Evolutionary conservation across 2,888 invertebrate species (phyloP).

Genomic region (Hypselothyrea guttata): DNA sequence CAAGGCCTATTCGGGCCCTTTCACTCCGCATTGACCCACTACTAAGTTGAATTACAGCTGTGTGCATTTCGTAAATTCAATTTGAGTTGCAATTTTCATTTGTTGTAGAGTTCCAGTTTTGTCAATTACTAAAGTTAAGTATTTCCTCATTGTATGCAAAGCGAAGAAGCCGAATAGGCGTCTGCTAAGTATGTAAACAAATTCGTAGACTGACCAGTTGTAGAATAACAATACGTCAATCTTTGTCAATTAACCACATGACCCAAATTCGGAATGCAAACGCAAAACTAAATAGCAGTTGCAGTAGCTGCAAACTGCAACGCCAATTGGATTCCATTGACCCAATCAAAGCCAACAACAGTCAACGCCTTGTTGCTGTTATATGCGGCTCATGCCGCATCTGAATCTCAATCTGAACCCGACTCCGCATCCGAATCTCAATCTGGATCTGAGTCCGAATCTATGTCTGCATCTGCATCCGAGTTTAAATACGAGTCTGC

Average conservation of each 20-base stretch:
- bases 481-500: no score
- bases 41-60: not conserved
- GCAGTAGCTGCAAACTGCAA: slow-evolving; percentile 51
- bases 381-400: slow-evolving; percentile 13
- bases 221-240: slow-evolving; percentile 76
- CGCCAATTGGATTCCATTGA: slow-evolving; percentile 76
- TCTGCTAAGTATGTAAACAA: slow-evolving; percentile 49
- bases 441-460: slow-evolving; percentile 5
- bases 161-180: not conserved
- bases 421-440: not conserved
- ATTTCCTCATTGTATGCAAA: slow-evolving; percentile 71
- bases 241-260: slow-evolving; percentile 74
- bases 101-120: slow-evolving; percentile 37
- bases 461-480: not conserved
- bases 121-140: slow-evolving; percentile 40
- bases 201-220: slow-evolving; percentile 53
- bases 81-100: slow-evolving; percentile 7
- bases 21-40: slow-evolving; percentile 25
- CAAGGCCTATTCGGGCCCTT: slow-evolving; percentile 40
- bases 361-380: slow-evolving; percentile 22
- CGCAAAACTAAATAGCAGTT: no score
- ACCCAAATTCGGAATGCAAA: slow-evolving; percentile 61
- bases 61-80: not conserved
- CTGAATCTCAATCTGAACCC: slow-evolving; percentile 9
- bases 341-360: slow-evolving; percentile 64